Evolutionary conservation across 2,888 invertebrate genomes (phyloP), one percentile per base, ranked within the genome.

Genomic region (Agrochola lota): DNA sequence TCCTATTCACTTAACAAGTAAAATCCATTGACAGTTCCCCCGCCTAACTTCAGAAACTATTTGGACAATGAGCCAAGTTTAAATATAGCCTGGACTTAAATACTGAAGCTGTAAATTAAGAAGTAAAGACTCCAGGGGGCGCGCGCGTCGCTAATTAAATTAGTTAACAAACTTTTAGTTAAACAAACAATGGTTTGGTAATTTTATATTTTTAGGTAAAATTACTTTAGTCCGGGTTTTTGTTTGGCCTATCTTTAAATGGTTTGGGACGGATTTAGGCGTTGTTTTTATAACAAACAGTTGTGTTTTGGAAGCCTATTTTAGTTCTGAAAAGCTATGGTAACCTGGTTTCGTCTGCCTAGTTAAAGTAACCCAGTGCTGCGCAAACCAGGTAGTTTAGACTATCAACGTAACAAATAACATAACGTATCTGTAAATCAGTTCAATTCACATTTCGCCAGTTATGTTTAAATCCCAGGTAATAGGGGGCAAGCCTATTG

Each of bases 101-200:
- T 63, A 74, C 72, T 43, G 59, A 23, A 11, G 67, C 63, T 35
- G 71, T 83, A 85, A 85, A 83, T 82, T 79, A 83, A 77, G 74
- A 85, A 76, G 82, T 84, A 63, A 66, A 77, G 52, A 67, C 76
- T 11, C 30, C 15, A 46, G 60, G 68, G 55, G 55, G 17, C 62
- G 71, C 63, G 59, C 35, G 11, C 64, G 17, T 55, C 63, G 40
- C 68, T 85, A 83, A 86, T 87, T 81, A 72, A 87, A 85, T 85
- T 77, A 85, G 78, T 83, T 85, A 57, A 73, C 70, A 49, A 83
- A 81, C 76, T 83, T 79, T 78, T 72, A 71, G 70, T 71, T 46
- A 67, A 77, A 78, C 76, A 85, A 86, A 81, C 78, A 74, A 72
- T 71, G 55, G 57, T 71, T 40, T 57, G 59, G 60, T 75, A 57